Conservation (phyloP, 1,140 invertebrate genomes). For the Drosophila micromelanica region DNA sequence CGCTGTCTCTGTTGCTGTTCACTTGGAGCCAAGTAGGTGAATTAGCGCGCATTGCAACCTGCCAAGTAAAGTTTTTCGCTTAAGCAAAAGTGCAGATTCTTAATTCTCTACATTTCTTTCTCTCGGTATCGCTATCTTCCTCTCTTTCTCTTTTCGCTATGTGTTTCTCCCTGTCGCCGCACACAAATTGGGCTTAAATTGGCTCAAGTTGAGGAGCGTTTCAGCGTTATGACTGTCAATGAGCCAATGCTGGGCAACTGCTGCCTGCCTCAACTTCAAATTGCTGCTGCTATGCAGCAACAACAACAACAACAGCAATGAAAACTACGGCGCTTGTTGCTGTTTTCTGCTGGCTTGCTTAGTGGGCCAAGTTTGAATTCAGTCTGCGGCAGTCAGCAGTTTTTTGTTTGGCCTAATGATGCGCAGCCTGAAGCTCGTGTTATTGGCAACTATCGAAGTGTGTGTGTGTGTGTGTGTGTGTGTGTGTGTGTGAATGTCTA, state of each 20-base stretch:
- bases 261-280: conserved; percentile 22
- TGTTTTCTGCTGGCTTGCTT: conserved; percentile 16
- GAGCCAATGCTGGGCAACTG: conserved; percentile 51
- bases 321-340: conserved; percentile 1
- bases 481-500: conserved; percentile 41
- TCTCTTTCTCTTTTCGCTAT: conserved; percentile 9
- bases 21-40: conserved; percentile 42
- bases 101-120: conserved; percentile 37
- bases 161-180: conserved; percentile 19
- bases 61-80: conserved; percentile 73
- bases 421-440: conserved; percentile 64
- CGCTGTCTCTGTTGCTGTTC: neutral
- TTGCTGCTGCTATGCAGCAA: conserved; percentile 44
- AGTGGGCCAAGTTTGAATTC: conserved; percentile 45
- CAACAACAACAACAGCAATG: conserved; percentile 14
- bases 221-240: conserved; percentile 82
- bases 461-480: neutral
- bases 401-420: conserved; percentile 70
- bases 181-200: conserved; percentile 76
- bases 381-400: conserved; percentile 65
- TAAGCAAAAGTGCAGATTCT: conserved; percentile 80
- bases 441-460: conserved; percentile 33
- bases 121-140: conserved; percentile 9
- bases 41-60: conserved; percentile 75
- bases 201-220: conserved; percentile 75